Conservation (phyloP, 2,113 vertebrate genomes). For the Corythoichthys intestinalis region DNA sequence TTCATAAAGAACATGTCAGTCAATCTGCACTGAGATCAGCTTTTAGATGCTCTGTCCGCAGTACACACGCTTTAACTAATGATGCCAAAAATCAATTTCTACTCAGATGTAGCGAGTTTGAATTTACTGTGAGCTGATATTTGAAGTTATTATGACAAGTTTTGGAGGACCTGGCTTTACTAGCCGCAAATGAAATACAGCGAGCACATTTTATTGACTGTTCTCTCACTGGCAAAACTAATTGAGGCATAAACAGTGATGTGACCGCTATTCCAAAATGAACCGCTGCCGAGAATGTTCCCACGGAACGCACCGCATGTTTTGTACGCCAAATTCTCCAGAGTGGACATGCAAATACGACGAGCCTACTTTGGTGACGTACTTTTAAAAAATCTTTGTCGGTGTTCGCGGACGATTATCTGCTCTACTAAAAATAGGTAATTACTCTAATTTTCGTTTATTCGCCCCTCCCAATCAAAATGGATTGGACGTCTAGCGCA, state of each 20-base stretch:
- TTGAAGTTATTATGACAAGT: conserved; percentile 4
- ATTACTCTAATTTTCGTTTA: not conserved
- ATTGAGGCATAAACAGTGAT: not conserved
- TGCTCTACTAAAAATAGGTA: not conserved
- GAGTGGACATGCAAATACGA: not conserved
- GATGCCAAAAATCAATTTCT: not conserved
- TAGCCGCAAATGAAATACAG: not conserved
- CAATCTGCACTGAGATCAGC: not conserved
- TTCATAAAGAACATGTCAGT: conserved; percentile 15
- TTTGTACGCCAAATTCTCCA: not conserved
- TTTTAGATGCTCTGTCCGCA: not conserved
- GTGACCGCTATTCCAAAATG: not conserved
- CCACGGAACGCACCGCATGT: not conserved
- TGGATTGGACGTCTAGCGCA: too few relatives aligned
- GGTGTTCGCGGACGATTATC: not conserved
- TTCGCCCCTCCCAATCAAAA: too few relatives aligned
- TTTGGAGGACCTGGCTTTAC: not conserved
- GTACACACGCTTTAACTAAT: not conserved
- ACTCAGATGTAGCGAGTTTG: not conserved
- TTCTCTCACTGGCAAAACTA: not conserved
- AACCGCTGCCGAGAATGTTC: not conserved
- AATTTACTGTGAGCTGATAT: conserved; percentile 7
- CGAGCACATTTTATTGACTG: not conserved
- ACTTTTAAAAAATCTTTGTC: not conserved
- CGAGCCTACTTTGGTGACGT: not conserved